These are phyloP conservation scores for Oryzias dopingdopingensis DNA, from an alignment of 2,797 vertebrate species.

Conservation along the genomic window DNA sequence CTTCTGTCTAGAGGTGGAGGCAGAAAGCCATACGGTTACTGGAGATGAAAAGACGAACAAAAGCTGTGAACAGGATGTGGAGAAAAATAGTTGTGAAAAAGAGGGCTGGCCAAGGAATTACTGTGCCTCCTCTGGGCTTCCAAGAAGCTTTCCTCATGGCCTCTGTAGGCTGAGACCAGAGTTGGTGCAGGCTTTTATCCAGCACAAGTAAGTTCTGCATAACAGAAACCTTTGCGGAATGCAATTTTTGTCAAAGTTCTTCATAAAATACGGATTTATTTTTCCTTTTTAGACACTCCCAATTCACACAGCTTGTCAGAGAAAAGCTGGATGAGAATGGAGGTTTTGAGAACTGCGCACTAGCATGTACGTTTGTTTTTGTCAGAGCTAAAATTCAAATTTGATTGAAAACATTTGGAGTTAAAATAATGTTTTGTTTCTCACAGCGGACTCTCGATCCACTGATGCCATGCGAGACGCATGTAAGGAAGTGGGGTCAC, in stretches of 20 bases:
- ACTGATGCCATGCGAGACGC: conserved; percentile 72
- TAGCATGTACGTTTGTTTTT: conserved; percentile 57
- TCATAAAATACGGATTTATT: neutral
- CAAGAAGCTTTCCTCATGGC: conserved; percentile 69
- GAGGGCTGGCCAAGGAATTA: conserved; percentile 65
- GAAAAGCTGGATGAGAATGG: conserved; percentile 69
- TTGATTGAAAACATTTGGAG: neutral
- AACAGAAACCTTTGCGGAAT: neutral
- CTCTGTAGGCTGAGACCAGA: conserved; percentile 81
- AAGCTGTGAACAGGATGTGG: conserved; percentile 31
- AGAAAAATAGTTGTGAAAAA: conserved; percentile 23
- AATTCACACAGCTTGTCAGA: conserved; percentile 70
- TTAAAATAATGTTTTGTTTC: conserved; percentile 1
- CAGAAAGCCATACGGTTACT: conserved; percentile 23
- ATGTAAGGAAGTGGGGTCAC: conserved; percentile 80
- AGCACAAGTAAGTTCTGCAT: conserved; percentile 78
- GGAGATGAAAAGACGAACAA: conserved; percentile 30
- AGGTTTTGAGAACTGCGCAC: conserved; percentile 75
- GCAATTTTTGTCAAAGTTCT: neutral
- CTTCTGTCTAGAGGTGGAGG: conserved; percentile 62
- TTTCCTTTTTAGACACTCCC: conserved; percentile 65
- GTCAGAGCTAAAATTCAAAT: neutral
- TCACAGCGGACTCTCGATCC: conserved; percentile 71
- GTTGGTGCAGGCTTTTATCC: conserved; percentile 75
- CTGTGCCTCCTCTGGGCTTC: conserved; percentile 54